Base-by-base conservation (phyloP, 1,140 invertebrate genomes). In the Sarcophaga bullata region DNA sequence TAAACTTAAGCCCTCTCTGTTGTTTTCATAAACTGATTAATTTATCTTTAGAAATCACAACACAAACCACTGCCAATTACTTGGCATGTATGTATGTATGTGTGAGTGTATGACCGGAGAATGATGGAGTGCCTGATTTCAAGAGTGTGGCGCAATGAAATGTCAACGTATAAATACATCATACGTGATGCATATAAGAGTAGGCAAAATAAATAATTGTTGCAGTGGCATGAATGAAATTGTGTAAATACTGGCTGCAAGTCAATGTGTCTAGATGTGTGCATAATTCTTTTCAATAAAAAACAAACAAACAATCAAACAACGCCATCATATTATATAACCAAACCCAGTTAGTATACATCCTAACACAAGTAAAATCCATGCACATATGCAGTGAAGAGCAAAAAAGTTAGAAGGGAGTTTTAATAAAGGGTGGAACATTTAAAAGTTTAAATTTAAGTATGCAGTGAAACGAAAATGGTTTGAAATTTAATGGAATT, bases 241-340 rank as follows among this genome's bases (percentile, higher is more conserved):
- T 37, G 25, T 68, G 62, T 19, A 68, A 19, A 19, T 68, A n/a
- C n/a, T n/a, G 17, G 62, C n/a, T 68, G 62, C 62, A 68, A 68
- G 62, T 68, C n/a, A 68, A 25, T 6, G 17, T 68, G 17, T 68
- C 62, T 68, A 68, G n/a, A 68, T 68, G 62, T 68, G 62, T 68
- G 62, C 62, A 68, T 68, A 68, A 68, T 19, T 68, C 17, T 68
- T 68, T 68, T 68, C 1, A 58, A 58, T n/a, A 58, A 15, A 58
- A 37, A 37, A n/a, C n/a, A n/a, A 37, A 37, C 25, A 37, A 58
- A 25, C 62, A 68, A 68, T 10, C 62, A 68, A 25, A 2, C 62
- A 68, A 68, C 7, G 62, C 17, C 62, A 68, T 19, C 62, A 19
- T 68, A 68, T 19, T 19, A 19, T 68, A 19, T 25, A 68, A 68